These are phyloP conservation scores for Stenichneumon culpator DNA, from an alignment of 2,888 invertebrate genomes.

Conservation along the genomic window DNA sequence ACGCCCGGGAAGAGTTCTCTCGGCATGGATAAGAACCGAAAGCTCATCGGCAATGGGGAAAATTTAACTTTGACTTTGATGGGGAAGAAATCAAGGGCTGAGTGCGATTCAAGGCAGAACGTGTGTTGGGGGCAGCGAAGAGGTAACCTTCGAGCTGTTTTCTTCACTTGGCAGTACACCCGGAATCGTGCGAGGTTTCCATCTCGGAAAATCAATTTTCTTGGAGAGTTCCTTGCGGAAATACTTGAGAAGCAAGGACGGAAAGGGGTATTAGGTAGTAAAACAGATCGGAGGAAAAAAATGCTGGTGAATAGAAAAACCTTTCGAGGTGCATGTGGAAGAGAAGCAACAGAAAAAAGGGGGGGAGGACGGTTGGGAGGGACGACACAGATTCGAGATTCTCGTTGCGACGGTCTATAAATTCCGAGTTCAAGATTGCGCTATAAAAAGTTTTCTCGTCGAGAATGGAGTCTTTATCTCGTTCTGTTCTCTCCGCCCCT, in stretches of 20 bases:
- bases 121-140: not conserved
- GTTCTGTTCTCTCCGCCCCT: not conserved
- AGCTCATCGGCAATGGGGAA: constrained; percentile 17
- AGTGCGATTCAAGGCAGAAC: not conserved
- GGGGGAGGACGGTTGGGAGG: constrained; percentile 22
- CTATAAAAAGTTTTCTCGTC: constrained; percentile 60
- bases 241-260: not conserved
- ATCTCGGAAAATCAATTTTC: constrained; percentile 54
- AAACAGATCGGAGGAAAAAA: constrained; percentile 39
- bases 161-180: constrained; percentile 3
- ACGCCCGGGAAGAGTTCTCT: constrained; percentile 46
- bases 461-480: constrained; percentile 13
- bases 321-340: constrained; percentile 13
- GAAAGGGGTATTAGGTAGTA: constrained; percentile 25
- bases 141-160: constrained; percentile 11
- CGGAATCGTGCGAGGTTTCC: constrained; percentile 7
- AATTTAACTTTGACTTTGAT: constrained; percentile 15
- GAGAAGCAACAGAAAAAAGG: constrained; percentile 3
- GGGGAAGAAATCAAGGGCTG: constrained; percentile 45
- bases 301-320: constrained; percentile 37
- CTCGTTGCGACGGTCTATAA: constrained; percentile 62
- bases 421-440: constrained; percentile 66
- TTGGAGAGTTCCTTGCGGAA: not conserved
- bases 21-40: constrained; percentile 4
- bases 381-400: constrained; percentile 57